Evolutionary conservation across 2,888 invertebrate genomes (phyloP).

Genomic region (Lepidocyrtoides sp.): DNA sequence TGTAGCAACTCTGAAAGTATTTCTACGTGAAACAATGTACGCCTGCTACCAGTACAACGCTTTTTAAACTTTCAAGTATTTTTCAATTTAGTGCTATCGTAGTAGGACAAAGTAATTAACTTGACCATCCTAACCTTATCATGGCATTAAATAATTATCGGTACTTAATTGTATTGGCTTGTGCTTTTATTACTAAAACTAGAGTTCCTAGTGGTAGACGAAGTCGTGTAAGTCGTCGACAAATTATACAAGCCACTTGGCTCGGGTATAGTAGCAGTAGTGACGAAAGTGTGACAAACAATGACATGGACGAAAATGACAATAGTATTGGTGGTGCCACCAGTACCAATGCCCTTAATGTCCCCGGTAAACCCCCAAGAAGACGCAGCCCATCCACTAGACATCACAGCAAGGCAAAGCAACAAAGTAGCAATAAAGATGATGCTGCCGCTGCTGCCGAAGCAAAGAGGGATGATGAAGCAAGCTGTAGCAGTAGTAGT

Average conservation of each 20-base stretch:
- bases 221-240: conserved; percentile 85
- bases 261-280: conserved; percentile 79
- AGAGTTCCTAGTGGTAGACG: conserved; percentile 82
- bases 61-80: not conserved
- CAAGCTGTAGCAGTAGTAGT: not conserved
- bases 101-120: not conserved
- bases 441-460: too few relatives aligned
- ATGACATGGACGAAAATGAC: conserved; percentile 69
- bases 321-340: conserved; percentile 43
- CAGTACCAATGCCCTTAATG: not conserved
- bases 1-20: too few relatives aligned
- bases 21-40: too few relatives aligned
- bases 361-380: conserved; percentile 35
- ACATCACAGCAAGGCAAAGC: conserved; percentile 45
- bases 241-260: conserved; percentile 84
- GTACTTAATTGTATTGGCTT: not conserved
- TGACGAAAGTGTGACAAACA: conserved; percentile 76
- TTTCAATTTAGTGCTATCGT: too few relatives aligned
- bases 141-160: not conserved
- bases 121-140: too few relatives aligned
- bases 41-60: too few relatives aligned
- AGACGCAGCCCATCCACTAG: conserved; percentile 54
- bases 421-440: not conserved
- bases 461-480: not conserved
- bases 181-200: conserved; percentile 29